A percentile compares a stretch with the other conserved stretches of the same genome.
phyloP scores from a whole-genome alignment of 1,140 invertebrate species.

The Orchesella cincta region DNA sequence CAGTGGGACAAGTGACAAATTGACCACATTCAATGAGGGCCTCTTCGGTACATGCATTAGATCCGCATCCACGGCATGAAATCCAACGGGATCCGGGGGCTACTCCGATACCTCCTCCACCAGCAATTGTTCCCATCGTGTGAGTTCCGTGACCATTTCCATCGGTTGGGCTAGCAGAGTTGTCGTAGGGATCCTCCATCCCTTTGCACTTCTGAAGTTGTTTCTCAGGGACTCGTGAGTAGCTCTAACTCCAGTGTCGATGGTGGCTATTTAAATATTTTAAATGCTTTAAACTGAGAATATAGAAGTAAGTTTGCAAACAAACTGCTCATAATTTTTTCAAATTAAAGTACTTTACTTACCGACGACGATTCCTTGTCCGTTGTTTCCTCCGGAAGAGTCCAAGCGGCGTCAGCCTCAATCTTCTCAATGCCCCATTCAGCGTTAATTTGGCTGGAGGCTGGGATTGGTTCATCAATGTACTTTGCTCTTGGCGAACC shows the following conservation, averaged over 20 bases:
- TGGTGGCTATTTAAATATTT: no score
- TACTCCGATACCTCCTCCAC: conserved; percentile 13
- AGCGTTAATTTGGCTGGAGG: no score
- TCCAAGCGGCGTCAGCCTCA: no score
- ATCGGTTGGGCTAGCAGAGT: background rate
- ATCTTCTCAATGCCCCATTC: no score
- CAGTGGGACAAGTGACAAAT: conserved; percentile 29
- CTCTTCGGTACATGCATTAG: background rate
- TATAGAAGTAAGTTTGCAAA: no score
- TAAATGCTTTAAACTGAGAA: no score
- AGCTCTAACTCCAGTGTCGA: background rate
- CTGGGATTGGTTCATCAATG: no score
- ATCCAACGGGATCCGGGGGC: conserved; percentile 29
- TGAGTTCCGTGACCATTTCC: conserved; percentile 18
- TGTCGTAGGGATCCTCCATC: background rate
- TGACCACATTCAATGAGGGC: conserved; percentile 24
- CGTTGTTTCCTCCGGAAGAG: no score
- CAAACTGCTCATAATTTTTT: no score
- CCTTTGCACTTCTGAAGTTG: background rate
- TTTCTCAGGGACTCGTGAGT: background rate
- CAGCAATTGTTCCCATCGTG: background rate
- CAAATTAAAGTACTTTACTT: no score
- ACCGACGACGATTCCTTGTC: no score
- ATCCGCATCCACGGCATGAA: conserved; percentile 21
- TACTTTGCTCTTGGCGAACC: no score